Base-by-base conservation (phyloP, 35 echinoderm and acorn worm species). In the Acanthaster planci region DNA sequence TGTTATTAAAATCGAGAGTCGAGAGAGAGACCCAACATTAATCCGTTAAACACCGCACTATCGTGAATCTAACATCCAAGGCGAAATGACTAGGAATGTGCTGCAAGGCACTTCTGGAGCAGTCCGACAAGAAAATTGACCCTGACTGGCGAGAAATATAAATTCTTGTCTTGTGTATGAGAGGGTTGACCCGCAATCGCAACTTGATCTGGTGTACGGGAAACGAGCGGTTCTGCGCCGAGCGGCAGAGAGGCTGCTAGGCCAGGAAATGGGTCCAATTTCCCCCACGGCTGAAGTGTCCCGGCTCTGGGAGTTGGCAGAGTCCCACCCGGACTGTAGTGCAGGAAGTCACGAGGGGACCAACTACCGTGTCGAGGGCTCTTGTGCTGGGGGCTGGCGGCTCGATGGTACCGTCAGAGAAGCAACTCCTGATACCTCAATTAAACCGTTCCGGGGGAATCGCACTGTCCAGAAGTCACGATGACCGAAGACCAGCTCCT, bases 201-300 rank as follows among this genome's bases (percentile, higher is more conserved):
- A 72, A 72, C 64, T 34, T 34, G 64, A 72, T 72, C 64, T 34
- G 0, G 10, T 2, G 64, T 34, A 72, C 64, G 64, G 64, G 64
- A 72, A 72, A 72, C 42, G 64, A 72, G 34, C 64, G 64, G 64
- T 34, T 72, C 34, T 26, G 64, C 64, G 64, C 14, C 19, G 26
- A 26, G 34, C 64, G 26, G n/a, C 64, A 26, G 26, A 26, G 64
- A 26, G 26, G 9, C 26, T n/a, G 64, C 64, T 34, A 27, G 26
- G 64, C 64, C 64, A 72, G 64, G 64, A 72, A 72, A 72, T 72
- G 64, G 64, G 64, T 72, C 64, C 64, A 72, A 72, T 72, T 72
- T 72, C 64, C 64, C 64, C 64, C 64, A 47, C 64, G 64, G 64
- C 64, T 72, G 64, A 72, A 72, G 64, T 72, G 64, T 72, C 64